A percentile compares a stretch with the other conserved stretches of the same genome.
Conservation (phyloP, 2,797 vertebrate genomes). For the Pogonophryne albipinna region DNA sequence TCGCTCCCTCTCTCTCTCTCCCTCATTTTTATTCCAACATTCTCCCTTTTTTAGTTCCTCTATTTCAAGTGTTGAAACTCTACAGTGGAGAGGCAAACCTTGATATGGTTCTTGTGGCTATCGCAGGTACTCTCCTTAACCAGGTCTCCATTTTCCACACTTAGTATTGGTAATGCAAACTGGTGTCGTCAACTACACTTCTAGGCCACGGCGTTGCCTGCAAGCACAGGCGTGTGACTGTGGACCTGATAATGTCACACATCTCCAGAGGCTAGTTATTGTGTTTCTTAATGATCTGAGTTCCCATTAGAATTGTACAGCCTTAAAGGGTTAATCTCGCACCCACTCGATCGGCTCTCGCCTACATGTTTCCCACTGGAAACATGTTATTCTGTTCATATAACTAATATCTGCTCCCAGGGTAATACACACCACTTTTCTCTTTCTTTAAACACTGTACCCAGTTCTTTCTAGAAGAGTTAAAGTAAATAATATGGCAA, state of each 20-base stretch:
- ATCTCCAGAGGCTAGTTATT: slow-evolving; percentile 8
- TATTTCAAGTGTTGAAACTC: slow-evolving; percentile 13
- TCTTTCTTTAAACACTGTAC: slow-evolving; percentile 15
- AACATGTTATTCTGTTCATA: slow-evolving; percentile 25
- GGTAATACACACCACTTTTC: not conserved
- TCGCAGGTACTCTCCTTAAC: slow-evolving; percentile 15
- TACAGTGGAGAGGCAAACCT: not conserved
- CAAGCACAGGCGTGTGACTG: slow-evolving; percentile 13
- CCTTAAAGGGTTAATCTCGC: slow-evolving; percentile 15
- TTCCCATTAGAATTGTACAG: slow-evolving; percentile 12
- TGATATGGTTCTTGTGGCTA: slow-evolving; percentile 5
- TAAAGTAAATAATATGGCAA: not conserved
- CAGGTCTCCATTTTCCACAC: slow-evolving; percentile 19
- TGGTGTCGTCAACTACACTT: slow-evolving; percentile 5
- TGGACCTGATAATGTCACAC: slow-evolving; percentile 3
- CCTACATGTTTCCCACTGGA: slow-evolving; percentile 24
- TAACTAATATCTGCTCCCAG: slow-evolving; percentile 24
- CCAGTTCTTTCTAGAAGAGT: not conserved
- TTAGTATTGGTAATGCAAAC: slow-evolving; percentile 28
- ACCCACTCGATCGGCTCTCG: slow-evolving; percentile 22
- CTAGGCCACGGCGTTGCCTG: slow-evolving; percentile 8
- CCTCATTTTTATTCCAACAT: not conserved
- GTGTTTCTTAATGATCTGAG: not conserved
- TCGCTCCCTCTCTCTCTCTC: no score
- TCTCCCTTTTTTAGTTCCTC: slow-evolving; percentile 2